Conservation (phyloP, 1,140 invertebrate genomes). For the Drosophila sucinea region DNA sequence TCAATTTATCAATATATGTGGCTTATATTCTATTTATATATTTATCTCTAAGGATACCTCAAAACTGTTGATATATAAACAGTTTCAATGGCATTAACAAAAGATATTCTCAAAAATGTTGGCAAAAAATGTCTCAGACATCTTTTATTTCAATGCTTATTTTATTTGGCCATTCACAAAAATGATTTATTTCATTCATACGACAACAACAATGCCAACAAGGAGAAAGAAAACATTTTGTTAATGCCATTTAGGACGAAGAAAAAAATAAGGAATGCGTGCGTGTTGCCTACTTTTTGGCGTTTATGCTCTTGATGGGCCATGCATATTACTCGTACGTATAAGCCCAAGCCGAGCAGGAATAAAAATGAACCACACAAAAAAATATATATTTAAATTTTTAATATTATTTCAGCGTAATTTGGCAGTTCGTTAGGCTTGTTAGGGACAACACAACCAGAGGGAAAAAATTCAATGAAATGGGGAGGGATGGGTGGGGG, state of each 20-base stretch:
- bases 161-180: slow-evolving; percentile 35
- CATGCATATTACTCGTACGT: slow-evolving; percentile 30
- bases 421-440: slow-evolving; percentile 80
- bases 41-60: neutral
- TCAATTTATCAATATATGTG: slow-evolving; percentile 1
- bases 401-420: slow-evolving; percentile 79
- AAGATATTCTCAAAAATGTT: slow-evolving; percentile 18
- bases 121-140: slow-evolving; percentile 27
- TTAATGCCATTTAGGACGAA: slow-evolving; percentile 57
- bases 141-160: slow-evolving; percentile 27
- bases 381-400: slow-evolving; percentile 71
- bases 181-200: slow-evolving; percentile 52
- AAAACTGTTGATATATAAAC: neutral
- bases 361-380: slow-evolving; percentile 30
- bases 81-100: slow-evolving; percentile 6
- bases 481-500: neutral
- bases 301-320: slow-evolving; percentile 57
- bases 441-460: slow-evolving; percentile 55
- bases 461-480: slow-evolving; percentile 1
- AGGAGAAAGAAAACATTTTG: slow-evolving; percentile 34
- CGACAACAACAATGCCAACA: slow-evolving; percentile 2
- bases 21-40: neutral
- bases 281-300: slow-evolving; percentile 64
- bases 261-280: too few species aligned
- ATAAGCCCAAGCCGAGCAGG: neutral